Conservation (phyloP, 2,797 vertebrate species). For the Brachyalestes nurse region DNA sequence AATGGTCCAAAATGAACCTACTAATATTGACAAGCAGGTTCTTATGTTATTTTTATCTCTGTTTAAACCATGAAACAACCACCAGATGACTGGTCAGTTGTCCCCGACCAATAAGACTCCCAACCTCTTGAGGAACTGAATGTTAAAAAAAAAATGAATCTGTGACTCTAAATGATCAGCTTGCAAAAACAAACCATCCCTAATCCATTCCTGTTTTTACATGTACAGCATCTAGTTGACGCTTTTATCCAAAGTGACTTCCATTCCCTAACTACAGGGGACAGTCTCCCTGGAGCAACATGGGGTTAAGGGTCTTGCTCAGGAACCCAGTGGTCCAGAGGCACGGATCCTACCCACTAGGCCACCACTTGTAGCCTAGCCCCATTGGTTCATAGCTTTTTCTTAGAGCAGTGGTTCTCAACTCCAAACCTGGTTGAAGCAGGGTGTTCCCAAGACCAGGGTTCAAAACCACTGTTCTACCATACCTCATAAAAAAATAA, state of each 20-base stretch:
- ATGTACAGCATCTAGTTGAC: no score
- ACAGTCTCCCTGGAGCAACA: no score
- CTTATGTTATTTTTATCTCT: background rate
- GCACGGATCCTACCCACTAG: no score
- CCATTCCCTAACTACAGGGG: no score
- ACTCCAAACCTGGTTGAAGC: background rate
- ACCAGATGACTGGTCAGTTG: no score
- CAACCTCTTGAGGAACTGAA: background rate
- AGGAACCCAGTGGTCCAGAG: no score
- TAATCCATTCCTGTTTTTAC: no score
- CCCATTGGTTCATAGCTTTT: no score
- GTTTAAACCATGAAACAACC: background rate
- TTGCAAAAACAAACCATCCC: background rate
- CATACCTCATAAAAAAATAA: background rate
- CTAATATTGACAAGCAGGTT: background rate
- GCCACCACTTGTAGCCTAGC: background rate
- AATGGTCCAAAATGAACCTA: background rate
- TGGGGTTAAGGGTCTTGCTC: no score
- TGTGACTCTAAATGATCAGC: background rate
- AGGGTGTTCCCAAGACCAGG: no score
- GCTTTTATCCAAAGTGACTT: no score
- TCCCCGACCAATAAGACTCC: background rate
- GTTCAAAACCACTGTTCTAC: background rate
- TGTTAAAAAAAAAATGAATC: background rate
- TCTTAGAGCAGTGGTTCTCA: background rate